Conservation (phyloP, 2,888 invertebrate species). For the Megalurothrips usitatus region DNA sequence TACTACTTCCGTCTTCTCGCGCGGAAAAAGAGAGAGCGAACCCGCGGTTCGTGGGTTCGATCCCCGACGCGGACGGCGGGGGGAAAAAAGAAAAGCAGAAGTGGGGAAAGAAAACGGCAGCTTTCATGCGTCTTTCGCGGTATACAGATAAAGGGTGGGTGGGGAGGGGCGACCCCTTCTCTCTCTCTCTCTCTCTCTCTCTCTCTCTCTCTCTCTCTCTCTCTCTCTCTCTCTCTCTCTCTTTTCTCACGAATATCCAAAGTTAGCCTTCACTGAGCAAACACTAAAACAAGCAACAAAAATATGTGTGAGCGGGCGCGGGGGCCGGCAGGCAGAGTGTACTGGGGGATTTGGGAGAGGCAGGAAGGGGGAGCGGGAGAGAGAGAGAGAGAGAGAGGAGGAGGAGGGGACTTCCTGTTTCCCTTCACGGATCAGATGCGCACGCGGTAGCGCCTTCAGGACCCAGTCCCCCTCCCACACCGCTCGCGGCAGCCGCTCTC, state of each 20-base stretch:
- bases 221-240: too few relatives aligned
- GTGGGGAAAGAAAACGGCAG: neutral
- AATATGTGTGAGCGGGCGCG: neutral
- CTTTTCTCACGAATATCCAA: neutral
- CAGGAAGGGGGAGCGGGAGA: neutral
- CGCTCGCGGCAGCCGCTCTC: neutral
- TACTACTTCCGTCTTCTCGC: too few relatives aligned
- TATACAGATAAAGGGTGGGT: neutral
- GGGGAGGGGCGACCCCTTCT: neutral
- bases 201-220: too few relatives aligned
- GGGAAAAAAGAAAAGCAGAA: neutral
- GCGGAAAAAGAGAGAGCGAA: too few relatives aligned
- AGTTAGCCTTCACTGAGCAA: slow-evolving; percentile 8
- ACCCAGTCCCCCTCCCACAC: neutral
- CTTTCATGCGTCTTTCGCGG: too few relatives aligned
- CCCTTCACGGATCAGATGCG: slow-evolving; percentile 8
- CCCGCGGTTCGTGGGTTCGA: too few relatives aligned
- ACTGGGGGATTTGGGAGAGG: neutral
- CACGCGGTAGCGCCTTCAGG: neutral
- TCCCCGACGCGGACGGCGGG: neutral
- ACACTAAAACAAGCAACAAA: slow-evolving; percentile 25
- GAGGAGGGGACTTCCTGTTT: neutral
- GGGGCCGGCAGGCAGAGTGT: neutral
- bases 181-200: neutral
- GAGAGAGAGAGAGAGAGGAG: neutral